phyloP scores from a whole-genome alignment of 2,888 invertebrate genomes.

The Drosophila histrio region DNA sequence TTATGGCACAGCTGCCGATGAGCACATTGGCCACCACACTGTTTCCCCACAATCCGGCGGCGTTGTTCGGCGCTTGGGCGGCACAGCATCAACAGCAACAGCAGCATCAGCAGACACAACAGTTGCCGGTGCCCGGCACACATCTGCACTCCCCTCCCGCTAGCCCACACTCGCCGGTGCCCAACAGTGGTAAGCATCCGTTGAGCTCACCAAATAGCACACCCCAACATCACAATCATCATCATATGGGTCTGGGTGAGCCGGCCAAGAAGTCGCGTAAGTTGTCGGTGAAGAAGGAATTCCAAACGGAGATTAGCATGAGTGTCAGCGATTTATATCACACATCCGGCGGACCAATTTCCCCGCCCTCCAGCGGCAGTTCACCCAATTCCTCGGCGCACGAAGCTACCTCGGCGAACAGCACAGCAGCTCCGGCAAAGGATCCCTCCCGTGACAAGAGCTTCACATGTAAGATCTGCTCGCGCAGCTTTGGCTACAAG shows the following conservation, averaged over 20 bases:
- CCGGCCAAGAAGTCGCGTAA: constrained; percentile 82
- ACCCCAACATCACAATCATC: constrained; percentile 54
- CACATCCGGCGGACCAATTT: constrained; percentile 83
- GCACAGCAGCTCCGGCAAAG: constrained; percentile 66
- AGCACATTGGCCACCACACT: constrained; percentile 82
- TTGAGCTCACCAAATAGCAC: constrained; percentile 70
- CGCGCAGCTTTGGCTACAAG: constrained; percentile 95
- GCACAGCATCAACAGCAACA: constrained; percentile 65
- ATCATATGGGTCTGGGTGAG: constrained; percentile 49
- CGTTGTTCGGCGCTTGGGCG: constrained; percentile 82
- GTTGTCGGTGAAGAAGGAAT: constrained; percentile 82
- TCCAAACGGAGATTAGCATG: constrained; percentile 81
- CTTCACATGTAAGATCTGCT: constrained; percentile 95
- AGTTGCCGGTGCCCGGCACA: constrained; percentile 56
- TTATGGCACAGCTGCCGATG: constrained; percentile 84
- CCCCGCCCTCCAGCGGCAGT: constrained; percentile 86
- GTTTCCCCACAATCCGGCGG: constrained; percentile 83
- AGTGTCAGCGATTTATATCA: constrained; percentile 80
- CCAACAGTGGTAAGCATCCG: constrained; percentile 61
- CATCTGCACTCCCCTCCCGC: constrained; percentile 82
- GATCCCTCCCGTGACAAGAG: constrained; percentile 90
- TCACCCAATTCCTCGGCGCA: constrained; percentile 85
- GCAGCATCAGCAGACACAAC: constrained; percentile 52
- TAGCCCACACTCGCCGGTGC: constrained; percentile 82
- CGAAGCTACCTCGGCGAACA: constrained; percentile 34